These are phyloP conservation scores for Halesus radiatus DNA, from an alignment of 1,140 invertebrate species.

Conservation along the genomic window DNA sequence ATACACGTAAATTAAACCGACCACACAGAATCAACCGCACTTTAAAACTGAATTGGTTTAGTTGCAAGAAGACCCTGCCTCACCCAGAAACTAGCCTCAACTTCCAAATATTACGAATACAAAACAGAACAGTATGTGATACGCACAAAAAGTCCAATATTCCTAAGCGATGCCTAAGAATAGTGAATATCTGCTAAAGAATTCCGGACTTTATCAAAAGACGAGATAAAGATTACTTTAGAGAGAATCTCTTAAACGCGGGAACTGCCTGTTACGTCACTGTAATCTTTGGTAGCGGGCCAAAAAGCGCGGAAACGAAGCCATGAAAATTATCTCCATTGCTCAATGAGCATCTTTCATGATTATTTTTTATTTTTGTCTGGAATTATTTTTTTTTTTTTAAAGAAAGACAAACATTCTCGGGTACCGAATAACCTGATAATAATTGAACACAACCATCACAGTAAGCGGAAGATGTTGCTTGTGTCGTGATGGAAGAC, in stretches of 20 bases:
- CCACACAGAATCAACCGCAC: neutral
- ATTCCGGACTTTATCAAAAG: neutral
- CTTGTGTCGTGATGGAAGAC: too few species aligned
- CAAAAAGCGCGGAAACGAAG: constrained; percentile 30
- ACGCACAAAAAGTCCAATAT: neutral
- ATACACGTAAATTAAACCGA: neutral
- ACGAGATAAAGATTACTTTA: neutral
- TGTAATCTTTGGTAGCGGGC: neutral
- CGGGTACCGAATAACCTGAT: too few species aligned
- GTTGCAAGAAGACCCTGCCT: neutral
- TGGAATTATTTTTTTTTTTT: too few species aligned
- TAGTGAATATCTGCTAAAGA: neutral
- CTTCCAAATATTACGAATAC: neutral
- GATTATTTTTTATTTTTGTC: too few species aligned
- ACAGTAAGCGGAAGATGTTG: too few species aligned
- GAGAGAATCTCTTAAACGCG: too few species aligned
- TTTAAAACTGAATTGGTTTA: neutral
- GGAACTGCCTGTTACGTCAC: constrained; percentile 9
- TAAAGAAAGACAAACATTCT: too few species aligned
- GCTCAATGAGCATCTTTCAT: neutral
- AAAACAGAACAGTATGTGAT: constrained; percentile 6
- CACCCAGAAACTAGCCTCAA: neutral
- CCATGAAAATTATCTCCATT: neutral
- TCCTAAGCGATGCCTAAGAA: constrained; percentile 1
- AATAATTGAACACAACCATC: too few species aligned